phyloP scores from a whole-genome alignment of 1,140 invertebrate species.

The Rhopalosiphum padi region DNA sequence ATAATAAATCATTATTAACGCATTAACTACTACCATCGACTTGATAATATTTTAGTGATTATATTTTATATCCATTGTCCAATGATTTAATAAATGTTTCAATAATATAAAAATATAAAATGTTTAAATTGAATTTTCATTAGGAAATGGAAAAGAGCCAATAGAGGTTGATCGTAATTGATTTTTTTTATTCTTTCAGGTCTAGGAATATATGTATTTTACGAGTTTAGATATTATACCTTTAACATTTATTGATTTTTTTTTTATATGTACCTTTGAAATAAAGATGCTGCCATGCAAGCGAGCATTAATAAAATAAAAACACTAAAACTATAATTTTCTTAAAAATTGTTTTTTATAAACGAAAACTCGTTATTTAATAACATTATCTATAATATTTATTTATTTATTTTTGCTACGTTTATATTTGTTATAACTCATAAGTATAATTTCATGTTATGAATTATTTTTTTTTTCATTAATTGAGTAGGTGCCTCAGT shows the following conservation, averaged over 20 bases:
- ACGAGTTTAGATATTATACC: background rate
- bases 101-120: background rate
- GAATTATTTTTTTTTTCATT: background rate
- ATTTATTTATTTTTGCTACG: background rate
- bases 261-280: background rate
- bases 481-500: background rate
- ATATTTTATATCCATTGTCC: background rate
- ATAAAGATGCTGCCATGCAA: background rate
- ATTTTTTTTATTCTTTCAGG: background rate
- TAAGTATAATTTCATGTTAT: background rate
- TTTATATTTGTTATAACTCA: background rate
- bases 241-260: slow-evolving; percentile 27
- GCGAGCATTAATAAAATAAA: background rate
- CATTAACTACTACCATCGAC: background rate
- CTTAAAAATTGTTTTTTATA: background rate
- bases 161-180: background rate
- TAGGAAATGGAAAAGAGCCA: background rate
- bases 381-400: background rate
- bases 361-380: background rate
- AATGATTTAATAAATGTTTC: background rate
- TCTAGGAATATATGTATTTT: background rate
- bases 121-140: background rate
- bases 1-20: too few relatives aligned
- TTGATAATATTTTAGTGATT: background rate
- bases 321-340: background rate